phyloP scores from a whole-genome alignment of 2,888 invertebrate species.

The Leuctra nigra region DNA sequence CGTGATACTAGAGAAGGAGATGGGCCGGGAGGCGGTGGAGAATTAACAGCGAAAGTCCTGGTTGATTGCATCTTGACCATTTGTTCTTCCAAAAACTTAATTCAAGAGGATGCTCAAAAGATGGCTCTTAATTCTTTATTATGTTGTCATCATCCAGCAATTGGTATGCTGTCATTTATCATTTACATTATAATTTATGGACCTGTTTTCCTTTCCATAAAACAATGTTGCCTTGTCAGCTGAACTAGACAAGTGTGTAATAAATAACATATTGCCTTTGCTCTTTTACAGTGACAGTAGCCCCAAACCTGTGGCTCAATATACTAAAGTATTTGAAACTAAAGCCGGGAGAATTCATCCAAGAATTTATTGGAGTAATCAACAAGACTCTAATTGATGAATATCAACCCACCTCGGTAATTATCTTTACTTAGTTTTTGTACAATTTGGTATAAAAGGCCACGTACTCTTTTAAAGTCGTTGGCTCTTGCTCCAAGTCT shows the following conservation, averaged over 20 bases:
- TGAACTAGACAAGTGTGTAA: not conserved
- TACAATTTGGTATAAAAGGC: no score
- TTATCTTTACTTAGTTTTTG: no score
- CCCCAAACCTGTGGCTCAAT: constrained; percentile 61
- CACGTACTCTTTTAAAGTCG: no score
- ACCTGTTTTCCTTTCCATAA: not conserved
- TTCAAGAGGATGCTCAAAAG: constrained; percentile 48
- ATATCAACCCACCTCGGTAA: constrained; percentile 39
- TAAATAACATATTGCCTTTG: no score
- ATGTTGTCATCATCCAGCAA: constrained; percentile 68
- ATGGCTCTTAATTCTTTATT: constrained; percentile 61
- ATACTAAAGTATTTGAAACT: constrained; percentile 52
- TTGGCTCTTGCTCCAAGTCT: no score
- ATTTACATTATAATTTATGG: not conserved
- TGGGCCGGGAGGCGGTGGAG: constrained; percentile 33
- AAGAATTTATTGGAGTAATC: constrained; percentile 50
- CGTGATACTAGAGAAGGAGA: constrained; percentile 39
- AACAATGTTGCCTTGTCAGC: not conserved
- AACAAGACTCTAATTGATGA: constrained; percentile 56
- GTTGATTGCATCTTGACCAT: constrained; percentile 40
- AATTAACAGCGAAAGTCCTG: constrained; percentile 36
- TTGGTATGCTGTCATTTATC: constrained; percentile 38
- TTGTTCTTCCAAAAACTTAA: constrained; percentile 40
- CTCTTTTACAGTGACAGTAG: constrained; percentile 41
- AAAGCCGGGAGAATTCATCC: constrained; percentile 54